Evolutionary conservation across 2,888 invertebrate species (phyloP).

Genomic region (Sthenelais limicola): DNA sequence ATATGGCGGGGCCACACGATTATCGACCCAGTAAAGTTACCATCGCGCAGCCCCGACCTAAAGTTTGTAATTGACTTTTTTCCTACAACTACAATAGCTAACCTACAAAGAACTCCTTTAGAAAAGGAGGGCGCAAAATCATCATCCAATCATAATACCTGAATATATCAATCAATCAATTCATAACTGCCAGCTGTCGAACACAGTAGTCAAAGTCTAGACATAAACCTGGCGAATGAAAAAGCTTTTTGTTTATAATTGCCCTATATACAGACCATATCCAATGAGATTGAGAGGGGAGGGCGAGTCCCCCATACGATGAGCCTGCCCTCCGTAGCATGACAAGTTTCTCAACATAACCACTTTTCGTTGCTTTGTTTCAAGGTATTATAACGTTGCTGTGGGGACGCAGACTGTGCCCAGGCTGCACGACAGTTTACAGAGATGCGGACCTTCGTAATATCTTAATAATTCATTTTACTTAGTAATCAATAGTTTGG

Average conservation of each 20-base stretch:
- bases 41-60: conserved; percentile 32
- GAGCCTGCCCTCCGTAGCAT: conserved; percentile 29
- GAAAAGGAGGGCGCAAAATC: conserved; percentile 40
- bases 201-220: conserved; percentile 41
- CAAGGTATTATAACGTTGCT: conserved; percentile 21
- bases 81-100: conserved; percentile 42
- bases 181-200: conserved; percentile 47
- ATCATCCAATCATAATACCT: conserved; percentile 41
- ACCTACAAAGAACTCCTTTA: conserved; percentile 43
- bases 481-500: too few relatives aligned
- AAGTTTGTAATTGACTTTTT: conserved; percentile 41
- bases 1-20: conserved; percentile 32
- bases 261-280: conserved; percentile 44
- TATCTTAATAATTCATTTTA: too few relatives aligned
- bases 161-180: conserved; percentile 45
- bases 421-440: too few relatives aligned
- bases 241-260: conserved; percentile 38
- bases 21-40: conserved; percentile 3
- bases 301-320: not conserved
- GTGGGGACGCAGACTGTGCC: conserved; percentile 14
- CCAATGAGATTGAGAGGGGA: conserved; percentile 17
- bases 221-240: conserved; percentile 42
- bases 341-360: conserved; percentile 37
- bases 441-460: not conserved
- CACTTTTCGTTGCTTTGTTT: conserved; percentile 40